Conservation (phyloP, 2,888 invertebrate species). For the Platycheirus albimanus region DNA sequence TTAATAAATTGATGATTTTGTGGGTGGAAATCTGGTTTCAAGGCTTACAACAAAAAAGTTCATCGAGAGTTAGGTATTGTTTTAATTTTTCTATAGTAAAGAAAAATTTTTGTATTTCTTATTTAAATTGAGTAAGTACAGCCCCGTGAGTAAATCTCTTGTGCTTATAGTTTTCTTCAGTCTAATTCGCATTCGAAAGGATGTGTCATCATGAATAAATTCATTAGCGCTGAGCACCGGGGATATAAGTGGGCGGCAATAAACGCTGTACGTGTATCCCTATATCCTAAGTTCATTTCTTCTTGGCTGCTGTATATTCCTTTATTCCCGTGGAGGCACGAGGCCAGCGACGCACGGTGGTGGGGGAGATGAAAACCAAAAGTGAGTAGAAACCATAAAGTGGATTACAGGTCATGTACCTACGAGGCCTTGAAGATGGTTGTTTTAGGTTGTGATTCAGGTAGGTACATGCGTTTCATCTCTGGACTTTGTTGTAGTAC, state of each 20-base stretch:
- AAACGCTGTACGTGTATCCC: slow-evolving; percentile 61
- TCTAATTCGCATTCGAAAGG: slow-evolving; percentile 66
- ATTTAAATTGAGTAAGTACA: slow-evolving; percentile 23
- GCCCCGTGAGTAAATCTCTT: not conserved
- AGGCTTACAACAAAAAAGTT: no score
- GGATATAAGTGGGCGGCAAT: slow-evolving; percentile 71
- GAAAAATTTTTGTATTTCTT: no score
- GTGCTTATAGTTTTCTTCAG: slow-evolving; percentile 55
- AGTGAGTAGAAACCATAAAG: slow-evolving; percentile 67
- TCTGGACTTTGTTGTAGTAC: slow-evolving; percentile 32
- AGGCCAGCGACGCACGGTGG: no score
- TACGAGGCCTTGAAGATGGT: slow-evolving; percentile 58
- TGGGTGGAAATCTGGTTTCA: no score
- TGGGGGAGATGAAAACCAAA: slow-evolving; percentile 45
- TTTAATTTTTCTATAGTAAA: no score
- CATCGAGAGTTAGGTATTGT: no score
- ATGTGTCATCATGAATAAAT: slow-evolving; percentile 74
- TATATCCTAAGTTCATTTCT: slow-evolving; percentile 9
- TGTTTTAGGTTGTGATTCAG: slow-evolving; percentile 25
- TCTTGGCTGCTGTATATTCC: not conserved
- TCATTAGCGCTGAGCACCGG: slow-evolving; percentile 70
- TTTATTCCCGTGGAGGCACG: no score
- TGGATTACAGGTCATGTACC: slow-evolving; percentile 73
- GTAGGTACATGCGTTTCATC: slow-evolving; percentile 29
- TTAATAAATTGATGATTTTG: no score